Evolutionary conservation across 2,113 vertebrate genomes (phyloP), one percentile per base, ranked within the genome.

Genomic region (Amphilophus citrinellus): DNA sequence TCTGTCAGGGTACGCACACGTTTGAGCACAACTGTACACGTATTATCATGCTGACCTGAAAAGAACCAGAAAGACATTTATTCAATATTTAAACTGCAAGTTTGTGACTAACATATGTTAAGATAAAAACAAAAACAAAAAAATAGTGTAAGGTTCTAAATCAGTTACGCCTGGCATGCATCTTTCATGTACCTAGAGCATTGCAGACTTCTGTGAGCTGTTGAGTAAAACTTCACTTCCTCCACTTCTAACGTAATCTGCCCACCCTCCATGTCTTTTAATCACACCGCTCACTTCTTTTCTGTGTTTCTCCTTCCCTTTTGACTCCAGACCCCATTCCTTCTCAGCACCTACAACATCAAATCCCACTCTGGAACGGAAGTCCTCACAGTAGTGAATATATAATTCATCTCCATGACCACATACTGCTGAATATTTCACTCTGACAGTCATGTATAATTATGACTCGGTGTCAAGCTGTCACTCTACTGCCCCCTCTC

Each of bases 321-420:
- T 88, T 88, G 61, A 76, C 71, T 39, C 32, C 47, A 83, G 27
- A 76, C 73, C 35, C 22, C 27, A 27, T 63, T 79, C 57, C 32
- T 58, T 61, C 61, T 76, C 30, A 65, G 30, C 58, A 35, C 65
- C 5, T 39, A 59, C 37, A 84, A 91, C 88, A 91, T 92, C 83
- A 88, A 91, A 91, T 90, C 76, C 68, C 66, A 77, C 80, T 90
- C 50, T 68, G 66, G 81, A 87, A 88, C 91, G 89, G 78, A 86
- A 78, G 77, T 87, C 86, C 83, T 84, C 56, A 80, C 32, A 76
- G 82, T 76, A 81, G 60, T 91, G 56, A 85, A 92, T 92, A 66
- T 89, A 92, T 92, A 92, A 93, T 94, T 90, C 80, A 92, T 88
- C 75, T 68, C 65, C 32, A 60, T 93, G 92, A 92, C 91, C 92